Evolutionary conservation across 2,113 vertebrate species (phyloP).

Genomic region (Xiphorhynchus elegans): DNA sequence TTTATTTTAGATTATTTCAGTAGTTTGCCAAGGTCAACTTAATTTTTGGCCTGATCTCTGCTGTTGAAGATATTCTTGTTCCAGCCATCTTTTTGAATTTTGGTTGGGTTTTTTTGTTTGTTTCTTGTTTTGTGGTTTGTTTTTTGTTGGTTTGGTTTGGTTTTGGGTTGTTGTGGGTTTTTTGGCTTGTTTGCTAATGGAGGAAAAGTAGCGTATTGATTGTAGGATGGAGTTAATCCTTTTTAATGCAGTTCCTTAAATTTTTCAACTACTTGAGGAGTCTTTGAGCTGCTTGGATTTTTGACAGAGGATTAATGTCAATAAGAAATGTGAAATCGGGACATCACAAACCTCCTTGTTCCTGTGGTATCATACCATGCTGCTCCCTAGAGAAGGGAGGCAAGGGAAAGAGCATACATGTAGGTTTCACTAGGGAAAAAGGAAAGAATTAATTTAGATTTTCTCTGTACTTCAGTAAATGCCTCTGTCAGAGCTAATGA

Average conservation of each 20-base stretch:
- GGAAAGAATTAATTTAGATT: neutral
- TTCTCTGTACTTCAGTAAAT: neutral
- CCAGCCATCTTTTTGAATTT: neutral
- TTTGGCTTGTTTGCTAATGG: neutral
- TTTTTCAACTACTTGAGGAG: conserved; percentile 31
- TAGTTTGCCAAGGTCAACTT: neutral
- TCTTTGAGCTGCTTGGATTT: conserved; percentile 36
- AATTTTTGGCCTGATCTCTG: neutral
- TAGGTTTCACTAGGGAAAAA: neutral
- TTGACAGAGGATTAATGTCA: conserved; percentile 54
- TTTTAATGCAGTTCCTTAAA: neutral
- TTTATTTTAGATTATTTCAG: neutral
- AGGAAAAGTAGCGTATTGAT: neutral
- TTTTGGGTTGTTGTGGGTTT: no score
- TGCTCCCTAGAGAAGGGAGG: neutral
- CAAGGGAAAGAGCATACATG: neutral
- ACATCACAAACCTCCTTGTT: neutral
- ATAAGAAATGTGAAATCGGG: neutral
- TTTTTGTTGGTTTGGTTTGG: no score
- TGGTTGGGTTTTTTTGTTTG: neutral
- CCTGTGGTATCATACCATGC: neutral
- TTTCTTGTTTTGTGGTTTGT: no score
- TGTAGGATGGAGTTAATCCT: conserved; percentile 37
- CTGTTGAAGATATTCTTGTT: neutral
- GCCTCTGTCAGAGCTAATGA: neutral